Percentiles rank a stretch among this genome's conserved stretches.
Evolutionary conservation across 1,140 invertebrate species (phyloP).

Genomic region (Trichogramma pretiosum): DNA sequence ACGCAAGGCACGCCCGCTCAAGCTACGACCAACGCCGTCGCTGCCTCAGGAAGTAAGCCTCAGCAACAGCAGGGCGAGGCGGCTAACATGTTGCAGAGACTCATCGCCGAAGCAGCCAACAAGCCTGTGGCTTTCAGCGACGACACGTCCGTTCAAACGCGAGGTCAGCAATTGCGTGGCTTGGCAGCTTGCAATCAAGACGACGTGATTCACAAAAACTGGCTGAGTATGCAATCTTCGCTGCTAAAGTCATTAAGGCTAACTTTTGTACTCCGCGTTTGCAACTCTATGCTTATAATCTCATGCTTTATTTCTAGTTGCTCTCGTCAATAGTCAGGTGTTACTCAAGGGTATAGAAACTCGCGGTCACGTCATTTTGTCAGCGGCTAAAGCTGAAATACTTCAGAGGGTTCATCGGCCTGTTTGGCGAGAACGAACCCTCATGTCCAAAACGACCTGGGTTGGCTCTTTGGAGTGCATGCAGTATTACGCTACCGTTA

Average conservation of each 20-base stretch:
- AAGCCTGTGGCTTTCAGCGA: constrained; percentile 89
- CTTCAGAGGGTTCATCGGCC: constrained; percentile 83
- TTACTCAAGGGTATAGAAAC: constrained; percentile 93
- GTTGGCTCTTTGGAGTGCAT: constrained; percentile 90
- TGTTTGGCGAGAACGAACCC: constrained; percentile 79
- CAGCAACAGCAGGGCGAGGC: constrained; percentile 41
- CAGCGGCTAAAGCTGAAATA: constrained; percentile 91
- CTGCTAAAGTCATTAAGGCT: no score
- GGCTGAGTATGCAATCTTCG: constrained; percentile 66
- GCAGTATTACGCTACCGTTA: constrained; percentile 98
- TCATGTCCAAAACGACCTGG: constrained; percentile 93
- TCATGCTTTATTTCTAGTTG: constrained; percentile 75
- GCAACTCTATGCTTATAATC: no score
- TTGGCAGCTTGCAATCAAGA: constrained; percentile 78
- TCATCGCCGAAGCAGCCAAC: constrained; percentile 91
- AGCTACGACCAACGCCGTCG: constrained; percentile 45
- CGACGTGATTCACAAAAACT: constrained; percentile 84
- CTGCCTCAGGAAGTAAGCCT: constrained; percentile 30
- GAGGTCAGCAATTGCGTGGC: constrained; percentile 73
- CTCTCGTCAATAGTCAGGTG: constrained; percentile 92
- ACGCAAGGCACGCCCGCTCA: constrained; percentile 44
- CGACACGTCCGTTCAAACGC: constrained; percentile 66
- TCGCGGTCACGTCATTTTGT: constrained; percentile 91
- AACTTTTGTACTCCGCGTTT: not conserved
- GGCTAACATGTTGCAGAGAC: constrained; percentile 77